These are phyloP conservation scores for Trinectes maculatus DNA, from an alignment of 2,113 vertebrate genomes.

Conservation along the genomic window DNA sequence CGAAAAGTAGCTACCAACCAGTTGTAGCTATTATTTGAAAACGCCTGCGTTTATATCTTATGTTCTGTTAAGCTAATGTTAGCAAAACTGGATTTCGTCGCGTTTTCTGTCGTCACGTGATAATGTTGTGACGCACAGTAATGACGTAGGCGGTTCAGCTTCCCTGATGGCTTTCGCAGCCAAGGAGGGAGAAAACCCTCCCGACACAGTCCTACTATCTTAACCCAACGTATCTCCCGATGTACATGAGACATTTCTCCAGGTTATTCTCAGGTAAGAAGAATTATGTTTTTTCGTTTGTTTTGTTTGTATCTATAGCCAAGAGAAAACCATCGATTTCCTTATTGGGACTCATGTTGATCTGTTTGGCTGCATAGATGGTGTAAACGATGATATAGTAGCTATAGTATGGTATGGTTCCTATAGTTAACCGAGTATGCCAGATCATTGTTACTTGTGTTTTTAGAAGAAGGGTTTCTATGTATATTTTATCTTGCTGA, in stretches of 20 bases:
- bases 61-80: not conserved
- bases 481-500: too few relatives aligned
- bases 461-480: too few relatives aligned
- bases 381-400: too few relatives aligned
- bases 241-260: slow-evolving; percentile 75
- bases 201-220: not conserved
- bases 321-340: slow-evolving; percentile 13
- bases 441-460: too few relatives aligned
- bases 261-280: slow-evolving; percentile 78
- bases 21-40: not conserved
- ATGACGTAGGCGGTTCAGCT: slow-evolving; percentile 65
- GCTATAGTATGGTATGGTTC: too few relatives aligned
- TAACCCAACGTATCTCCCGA: slow-evolving; percentile 46
- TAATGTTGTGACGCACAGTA: slow-evolving; percentile 54
- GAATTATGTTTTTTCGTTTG: not conserved
- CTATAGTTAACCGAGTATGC: too few relatives aligned
- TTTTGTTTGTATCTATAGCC: not conserved
- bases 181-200: slow-evolving; percentile 35
- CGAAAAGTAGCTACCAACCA: not conserved
- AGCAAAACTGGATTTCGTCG: slow-evolving; percentile 18
- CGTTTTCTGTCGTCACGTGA: slow-evolving; percentile 17
- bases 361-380: too few relatives aligned
- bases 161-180: slow-evolving; percentile 56
- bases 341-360: too few relatives aligned
- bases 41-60: not conserved